Evolutionary conservation across 2,797 vertebrate genomes (phyloP).

Genomic region (Myotis pilosus): DNA sequence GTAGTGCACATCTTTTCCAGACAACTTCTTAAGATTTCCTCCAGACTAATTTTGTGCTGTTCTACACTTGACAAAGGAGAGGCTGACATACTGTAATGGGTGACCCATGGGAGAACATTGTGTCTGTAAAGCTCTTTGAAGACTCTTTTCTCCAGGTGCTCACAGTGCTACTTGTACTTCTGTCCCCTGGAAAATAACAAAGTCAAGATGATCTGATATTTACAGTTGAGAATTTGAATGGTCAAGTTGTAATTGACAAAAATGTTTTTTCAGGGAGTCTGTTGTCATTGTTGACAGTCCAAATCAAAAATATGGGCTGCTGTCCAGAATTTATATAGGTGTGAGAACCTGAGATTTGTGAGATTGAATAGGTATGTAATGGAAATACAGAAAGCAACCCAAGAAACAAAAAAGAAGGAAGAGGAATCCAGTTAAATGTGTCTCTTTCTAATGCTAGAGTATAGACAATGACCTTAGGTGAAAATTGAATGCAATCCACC

Average conservation of each 20-base stretch:
- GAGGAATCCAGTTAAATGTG: neutral
- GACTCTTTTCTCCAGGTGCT: neutral
- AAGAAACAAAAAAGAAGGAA: neutral
- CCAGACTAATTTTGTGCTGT: neutral
- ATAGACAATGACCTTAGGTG: neutral
- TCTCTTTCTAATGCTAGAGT: neutral
- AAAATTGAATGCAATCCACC: neutral
- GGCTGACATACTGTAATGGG: neutral
- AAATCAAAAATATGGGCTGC: neutral
- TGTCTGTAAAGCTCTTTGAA: neutral
- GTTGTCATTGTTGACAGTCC: neutral
- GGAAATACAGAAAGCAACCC: neutral
- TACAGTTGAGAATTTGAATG: neutral
- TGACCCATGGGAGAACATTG: neutral
- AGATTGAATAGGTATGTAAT: neutral
- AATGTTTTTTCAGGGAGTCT: neutral
- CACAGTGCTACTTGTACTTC: neutral
- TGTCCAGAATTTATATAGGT: neutral
- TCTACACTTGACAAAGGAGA: neutral
- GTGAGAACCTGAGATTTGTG: neutral
- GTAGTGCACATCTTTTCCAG: neutral
- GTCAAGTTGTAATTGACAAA: constrained; percentile 5
- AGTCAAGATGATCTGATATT: constrained; percentile 54
- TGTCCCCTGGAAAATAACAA: neutral
- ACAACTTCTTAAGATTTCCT: neutral